phyloP scores from a whole-genome alignment of 1,140 invertebrate genomes.

The Sycobia sp. region DNA sequence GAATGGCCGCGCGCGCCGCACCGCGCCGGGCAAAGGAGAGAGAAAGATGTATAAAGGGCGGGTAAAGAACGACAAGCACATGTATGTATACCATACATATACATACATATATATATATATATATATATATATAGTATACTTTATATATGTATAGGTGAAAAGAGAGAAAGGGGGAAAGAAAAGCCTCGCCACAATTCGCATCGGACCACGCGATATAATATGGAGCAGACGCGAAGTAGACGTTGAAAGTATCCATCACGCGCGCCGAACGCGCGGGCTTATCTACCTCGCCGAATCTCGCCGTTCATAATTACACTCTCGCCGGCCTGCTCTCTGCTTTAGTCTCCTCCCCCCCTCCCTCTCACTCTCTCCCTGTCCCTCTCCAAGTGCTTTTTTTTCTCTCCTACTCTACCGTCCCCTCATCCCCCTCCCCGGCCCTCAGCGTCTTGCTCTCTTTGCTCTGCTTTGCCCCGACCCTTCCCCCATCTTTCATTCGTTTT shows the following conservation, averaged over 20 bases:
- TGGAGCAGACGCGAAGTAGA: slow-evolving; percentile 60
- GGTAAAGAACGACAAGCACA: slow-evolving; percentile 35
- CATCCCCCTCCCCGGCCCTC: too few relatives aligned
- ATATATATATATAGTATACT: not conserved
- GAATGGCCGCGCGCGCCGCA: slow-evolving; percentile 49
- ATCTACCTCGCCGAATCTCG: slow-evolving; percentile 59
- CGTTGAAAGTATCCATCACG: slow-evolving; percentile 64
- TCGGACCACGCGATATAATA: slow-evolving; percentile 54
- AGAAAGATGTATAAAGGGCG: slow-evolving; percentile 23
- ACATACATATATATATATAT: slow-evolving; percentile 31
- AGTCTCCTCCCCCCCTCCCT: slow-evolving; percentile 2
- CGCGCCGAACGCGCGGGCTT: slow-evolving; percentile 45
- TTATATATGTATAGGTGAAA: not conserved
- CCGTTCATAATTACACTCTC: slow-evolving; percentile 41
- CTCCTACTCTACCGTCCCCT: not conserved
- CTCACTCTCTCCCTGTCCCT: too few relatives aligned
- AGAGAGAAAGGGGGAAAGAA: too few relatives aligned
- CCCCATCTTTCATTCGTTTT: too few relatives aligned
- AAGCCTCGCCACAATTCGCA: slow-evolving; percentile 12
- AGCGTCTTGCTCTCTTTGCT: too few relatives aligned
- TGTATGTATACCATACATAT: too few relatives aligned
- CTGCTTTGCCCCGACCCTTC: too few relatives aligned
- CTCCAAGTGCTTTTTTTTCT: slow-evolving; percentile 2
- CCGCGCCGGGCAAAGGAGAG: slow-evolving; percentile 19
- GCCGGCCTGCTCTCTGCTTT: slow-evolving; percentile 17